phyloP scores from a whole-genome alignment of 2,797 vertebrate species.

The Xenopus petersii region DNA sequence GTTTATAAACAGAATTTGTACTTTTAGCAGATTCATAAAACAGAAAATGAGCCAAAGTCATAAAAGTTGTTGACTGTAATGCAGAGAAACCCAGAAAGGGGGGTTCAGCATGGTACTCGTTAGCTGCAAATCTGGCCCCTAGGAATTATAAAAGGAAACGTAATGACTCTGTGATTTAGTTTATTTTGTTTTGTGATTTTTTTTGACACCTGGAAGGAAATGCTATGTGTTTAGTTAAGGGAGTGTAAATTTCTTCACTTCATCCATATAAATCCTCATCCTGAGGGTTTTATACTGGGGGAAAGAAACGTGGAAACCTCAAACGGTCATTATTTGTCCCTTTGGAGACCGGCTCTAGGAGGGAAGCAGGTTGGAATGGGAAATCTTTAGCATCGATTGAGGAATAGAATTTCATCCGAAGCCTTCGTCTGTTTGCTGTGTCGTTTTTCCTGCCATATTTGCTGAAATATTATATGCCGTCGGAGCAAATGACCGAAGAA shows the following conservation, averaged over 20 bases:
- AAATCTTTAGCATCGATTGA: conserved; percentile 62
- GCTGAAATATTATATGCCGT: conserved; percentile 67
- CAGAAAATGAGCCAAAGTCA: no score
- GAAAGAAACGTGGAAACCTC: conserved; percentile 80
- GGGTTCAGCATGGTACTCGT: conserved; percentile 61
- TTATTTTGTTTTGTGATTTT: conserved; percentile 76
- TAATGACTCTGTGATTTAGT: conserved; percentile 74
- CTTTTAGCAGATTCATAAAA: no score
- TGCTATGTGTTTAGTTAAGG: conserved; percentile 88
- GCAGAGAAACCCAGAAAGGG: background rate
- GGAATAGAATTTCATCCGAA: conserved; percentile 46
- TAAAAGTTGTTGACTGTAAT: no score
- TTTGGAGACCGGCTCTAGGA: conserved; percentile 74
- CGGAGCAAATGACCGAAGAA: conserved; percentile 65
- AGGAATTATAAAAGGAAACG: conserved; percentile 75
- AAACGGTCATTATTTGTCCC: conserved; percentile 79
- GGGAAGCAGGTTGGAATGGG: conserved; percentile 55
- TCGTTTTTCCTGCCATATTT: conserved; percentile 76
- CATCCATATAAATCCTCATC: conserved; percentile 83
- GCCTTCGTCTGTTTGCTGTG: background rate
- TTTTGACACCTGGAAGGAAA: conserved; percentile 84
- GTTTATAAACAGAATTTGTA: no score
- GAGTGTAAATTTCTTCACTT: conserved; percentile 94
- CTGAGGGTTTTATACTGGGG: conserved; percentile 80
- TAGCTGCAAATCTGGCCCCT: conserved; percentile 63